These are phyloP conservation scores for Indicator maculatus DNA, from an alignment of 2,113 vertebrate species.

Conservation along the genomic window DNA sequence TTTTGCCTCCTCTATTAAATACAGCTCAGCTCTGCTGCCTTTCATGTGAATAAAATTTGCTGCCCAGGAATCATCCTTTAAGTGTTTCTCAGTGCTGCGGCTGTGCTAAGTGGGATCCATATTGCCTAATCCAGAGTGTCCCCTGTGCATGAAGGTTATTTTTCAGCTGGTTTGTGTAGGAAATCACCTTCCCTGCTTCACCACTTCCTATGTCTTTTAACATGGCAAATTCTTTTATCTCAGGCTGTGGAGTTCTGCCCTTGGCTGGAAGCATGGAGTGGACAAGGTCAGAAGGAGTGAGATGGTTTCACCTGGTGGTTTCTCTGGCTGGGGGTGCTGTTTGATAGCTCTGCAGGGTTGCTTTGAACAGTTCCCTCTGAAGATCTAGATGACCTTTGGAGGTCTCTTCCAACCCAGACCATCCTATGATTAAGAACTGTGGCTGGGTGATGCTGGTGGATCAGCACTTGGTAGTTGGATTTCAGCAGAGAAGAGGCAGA, in stretches of 20 bases:
- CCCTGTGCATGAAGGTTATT: neutral
- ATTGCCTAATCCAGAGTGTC: neutral
- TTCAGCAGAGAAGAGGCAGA: neutral
- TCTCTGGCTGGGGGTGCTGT: neutral
- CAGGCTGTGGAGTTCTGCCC: neutral
- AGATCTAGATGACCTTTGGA: neutral
- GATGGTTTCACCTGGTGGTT: neutral
- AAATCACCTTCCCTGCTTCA: neutral
- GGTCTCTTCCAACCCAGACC: too few species aligned
- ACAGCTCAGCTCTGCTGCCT: neutral
- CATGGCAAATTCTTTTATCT: neutral
- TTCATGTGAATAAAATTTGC: neutral
- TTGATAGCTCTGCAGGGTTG: neutral
- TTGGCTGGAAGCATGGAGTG: neutral
- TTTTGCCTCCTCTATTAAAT: constrained; percentile 22
- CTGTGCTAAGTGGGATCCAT: neutral
- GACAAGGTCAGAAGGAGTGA: neutral
- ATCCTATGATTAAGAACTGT: too few species aligned
- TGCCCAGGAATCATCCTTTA: neutral
- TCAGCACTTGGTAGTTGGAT: neutral
- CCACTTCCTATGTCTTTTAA: neutral
- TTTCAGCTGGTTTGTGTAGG: neutral
- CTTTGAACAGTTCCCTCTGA: neutral
- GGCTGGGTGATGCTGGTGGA: neutral
- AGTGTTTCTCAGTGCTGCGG: neutral